A percentile compares a stretch with the other conserved stretches of the same genome.
These are phyloP conservation scores for Nemotelus pantherinus DNA, from an alignment of 2,888 invertebrate genomes.

Conservation along the genomic window DNA sequence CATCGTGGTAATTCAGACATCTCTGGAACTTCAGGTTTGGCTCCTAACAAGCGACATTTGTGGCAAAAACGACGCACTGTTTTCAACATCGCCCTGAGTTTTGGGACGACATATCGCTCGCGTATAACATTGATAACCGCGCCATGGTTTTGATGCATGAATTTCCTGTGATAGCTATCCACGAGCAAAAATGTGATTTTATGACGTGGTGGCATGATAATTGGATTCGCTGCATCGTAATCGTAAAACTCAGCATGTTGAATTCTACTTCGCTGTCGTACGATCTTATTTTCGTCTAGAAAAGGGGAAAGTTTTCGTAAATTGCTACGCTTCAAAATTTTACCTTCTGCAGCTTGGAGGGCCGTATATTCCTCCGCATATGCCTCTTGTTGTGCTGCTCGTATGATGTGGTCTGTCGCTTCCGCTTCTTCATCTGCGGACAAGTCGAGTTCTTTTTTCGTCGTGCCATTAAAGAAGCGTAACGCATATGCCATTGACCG, in stretches of 20 bases:
- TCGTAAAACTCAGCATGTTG: too few species aligned
- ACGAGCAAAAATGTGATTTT: too few species aligned
- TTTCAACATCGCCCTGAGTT: slow-evolving; percentile 46
- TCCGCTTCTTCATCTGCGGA: background rate
- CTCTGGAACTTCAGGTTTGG: slow-evolving; percentile 47
- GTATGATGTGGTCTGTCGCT: background rate
- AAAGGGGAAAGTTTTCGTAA: background rate
- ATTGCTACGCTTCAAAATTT: background rate
- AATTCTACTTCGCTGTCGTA: background rate
- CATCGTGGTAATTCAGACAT: slow-evolving; percentile 51
- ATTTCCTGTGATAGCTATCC: slow-evolving; percentile 29
- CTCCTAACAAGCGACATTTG: background rate
- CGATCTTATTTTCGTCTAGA: slow-evolving; percentile 3
- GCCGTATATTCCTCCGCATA: background rate
- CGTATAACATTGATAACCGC: slow-evolving; percentile 45
- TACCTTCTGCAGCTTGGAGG: background rate
- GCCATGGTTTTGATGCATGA: slow-evolving; percentile 47
- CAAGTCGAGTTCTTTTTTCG: background rate
- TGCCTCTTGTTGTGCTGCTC: background rate
- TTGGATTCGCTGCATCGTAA: too few species aligned
- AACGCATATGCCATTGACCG: slow-evolving; percentile 28
- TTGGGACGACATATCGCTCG: slow-evolving; percentile 36
- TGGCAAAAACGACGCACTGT: slow-evolving; percentile 31
- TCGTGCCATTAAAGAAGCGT: slow-evolving; percentile 1
- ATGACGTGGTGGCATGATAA: too few species aligned